phyloP scores from a whole-genome alignment of 2,888 invertebrate genomes.

The Drosophila eohydei region DNA sequence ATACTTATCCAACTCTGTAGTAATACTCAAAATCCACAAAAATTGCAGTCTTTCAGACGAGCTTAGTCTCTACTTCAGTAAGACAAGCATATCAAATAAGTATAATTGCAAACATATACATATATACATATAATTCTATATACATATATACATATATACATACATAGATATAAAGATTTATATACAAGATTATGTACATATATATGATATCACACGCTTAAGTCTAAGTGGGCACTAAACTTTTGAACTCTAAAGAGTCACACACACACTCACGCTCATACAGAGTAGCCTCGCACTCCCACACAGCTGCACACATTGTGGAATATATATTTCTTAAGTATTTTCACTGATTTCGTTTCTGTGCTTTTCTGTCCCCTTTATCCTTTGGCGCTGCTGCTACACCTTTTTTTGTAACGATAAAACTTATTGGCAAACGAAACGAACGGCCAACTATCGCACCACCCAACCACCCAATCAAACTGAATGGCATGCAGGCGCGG shows the following conservation, averaged over 20 bases:
- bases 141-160: background rate
- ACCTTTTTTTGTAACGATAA: constrained; percentile 63
- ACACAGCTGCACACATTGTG: background rate
- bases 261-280: background rate
- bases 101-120: background rate
- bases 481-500: constrained; percentile 89
- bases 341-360: constrained; percentile 46
- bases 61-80: background rate
- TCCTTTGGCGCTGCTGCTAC: constrained; percentile 29
- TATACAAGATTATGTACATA: background rate
- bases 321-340: constrained; percentile 14
- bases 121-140: background rate
- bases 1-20: background rate
- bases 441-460: constrained; percentile 17
- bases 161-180: no score
- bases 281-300: background rate
- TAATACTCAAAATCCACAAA: background rate
- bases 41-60: background rate
- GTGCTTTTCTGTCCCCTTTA: constrained; percentile 8
- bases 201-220: background rate
- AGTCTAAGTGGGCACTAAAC: constrained; percentile 2
- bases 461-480: constrained; percentile 10
- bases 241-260: constrained; percentile 15
- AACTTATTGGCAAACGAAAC: constrained; percentile 62
- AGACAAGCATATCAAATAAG: no score